A percentile compares a stretch with the other conserved stretches of the same genome.
Conservation (phyloP, 2,888 invertebrate genomes). For the Minunthozetes semirufus region DNA sequence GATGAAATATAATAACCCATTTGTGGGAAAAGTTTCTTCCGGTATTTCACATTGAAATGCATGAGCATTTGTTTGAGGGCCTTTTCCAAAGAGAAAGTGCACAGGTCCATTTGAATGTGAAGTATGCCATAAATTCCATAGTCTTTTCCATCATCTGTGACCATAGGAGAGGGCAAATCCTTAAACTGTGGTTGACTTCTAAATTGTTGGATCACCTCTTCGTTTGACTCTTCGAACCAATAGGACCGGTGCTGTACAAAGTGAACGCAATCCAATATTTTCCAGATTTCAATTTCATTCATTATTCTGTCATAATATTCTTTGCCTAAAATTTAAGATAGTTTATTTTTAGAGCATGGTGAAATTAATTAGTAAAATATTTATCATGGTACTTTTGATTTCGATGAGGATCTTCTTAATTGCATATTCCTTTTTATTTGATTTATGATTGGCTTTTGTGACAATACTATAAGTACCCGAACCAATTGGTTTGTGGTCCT, state of each 20-base stretch:
- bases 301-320: neutral
- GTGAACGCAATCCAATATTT: neutral
- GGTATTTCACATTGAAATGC: too few species aligned
- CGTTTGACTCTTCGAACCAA: neutral
- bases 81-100: neutral
- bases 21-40: too few species aligned
- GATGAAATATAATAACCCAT: too few species aligned
- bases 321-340: neutral
- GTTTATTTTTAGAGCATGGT: neutral
- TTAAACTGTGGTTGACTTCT: neutral
- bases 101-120: neutral
- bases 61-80: neutral
- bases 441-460: neutral
- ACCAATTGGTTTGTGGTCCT: neutral
- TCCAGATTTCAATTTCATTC: neutral
- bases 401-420: neutral
- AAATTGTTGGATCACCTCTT: neutral
- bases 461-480: neutral
- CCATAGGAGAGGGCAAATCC: neutral
- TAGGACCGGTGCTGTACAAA: neutral
- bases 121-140: neutral
- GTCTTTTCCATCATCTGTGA: neutral
- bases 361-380: too few species aligned
- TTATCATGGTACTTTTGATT: neutral
- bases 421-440: neutral